These are phyloP conservation scores for Dicroscelio sp. DNA, from an alignment of 2,888 invertebrate genomes.

Conservation along the genomic window DNA sequence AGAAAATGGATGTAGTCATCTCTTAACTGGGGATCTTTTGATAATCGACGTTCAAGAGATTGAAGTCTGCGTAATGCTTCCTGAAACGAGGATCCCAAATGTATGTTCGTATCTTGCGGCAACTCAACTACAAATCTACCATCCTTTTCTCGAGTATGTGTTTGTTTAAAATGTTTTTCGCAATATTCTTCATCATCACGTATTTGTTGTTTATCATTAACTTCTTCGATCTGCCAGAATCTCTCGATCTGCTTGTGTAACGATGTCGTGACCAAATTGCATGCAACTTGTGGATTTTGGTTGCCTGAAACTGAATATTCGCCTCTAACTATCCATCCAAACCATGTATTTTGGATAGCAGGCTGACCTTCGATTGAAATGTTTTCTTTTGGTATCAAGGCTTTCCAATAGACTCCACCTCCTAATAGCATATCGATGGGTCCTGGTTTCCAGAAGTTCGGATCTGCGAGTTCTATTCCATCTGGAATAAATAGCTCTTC, in stretches of 20 bases:
- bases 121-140: conserved; percentile 5
- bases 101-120: not conserved
- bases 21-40: conserved; percentile 35
- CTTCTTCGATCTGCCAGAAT: conserved; percentile 6
- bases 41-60: conserved; percentile 53
- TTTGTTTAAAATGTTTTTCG: conserved; percentile 6
- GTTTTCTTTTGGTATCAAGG: not conserved
- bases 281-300: not conserved
- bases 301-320: no score
- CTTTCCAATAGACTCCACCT: conserved; percentile 3
- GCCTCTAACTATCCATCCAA: conserved; percentile 28
- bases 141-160: not conserved
- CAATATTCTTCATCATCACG: not conserved
- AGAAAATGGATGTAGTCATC: conserved; percentile 64
- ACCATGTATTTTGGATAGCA: not conserved
- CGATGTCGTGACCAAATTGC: not conserved
- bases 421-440: no score
- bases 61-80: conserved; percentile 56
- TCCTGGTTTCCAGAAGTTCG: no score
- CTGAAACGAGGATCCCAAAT: conserved; percentile 66
- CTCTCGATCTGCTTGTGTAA: not conserved
- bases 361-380: conserved; percentile 10
- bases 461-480: no score
- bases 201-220: not conserved
- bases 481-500: no score